Evolutionary conservation across 2,113 vertebrate species (phyloP).

Genomic region (Aythya baeri): DNA sequence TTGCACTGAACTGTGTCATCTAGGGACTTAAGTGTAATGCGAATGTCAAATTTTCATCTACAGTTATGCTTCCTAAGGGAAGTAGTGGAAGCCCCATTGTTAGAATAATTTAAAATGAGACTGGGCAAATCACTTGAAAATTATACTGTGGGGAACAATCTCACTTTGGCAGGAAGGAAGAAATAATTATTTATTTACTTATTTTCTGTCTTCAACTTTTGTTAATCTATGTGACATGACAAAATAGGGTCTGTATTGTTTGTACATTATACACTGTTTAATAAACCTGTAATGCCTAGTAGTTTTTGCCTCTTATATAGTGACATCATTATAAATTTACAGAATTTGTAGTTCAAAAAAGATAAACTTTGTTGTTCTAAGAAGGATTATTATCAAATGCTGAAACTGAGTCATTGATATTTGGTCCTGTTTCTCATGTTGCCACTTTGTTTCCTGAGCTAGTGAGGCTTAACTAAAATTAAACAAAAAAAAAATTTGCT

Average conservation of each 20-base stretch:
- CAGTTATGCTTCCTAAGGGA: constrained; percentile 21
- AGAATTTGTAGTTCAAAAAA: not conserved
- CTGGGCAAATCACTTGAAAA: not conserved
- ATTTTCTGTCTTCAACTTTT: not conserved
- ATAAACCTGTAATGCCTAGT: not conserved
- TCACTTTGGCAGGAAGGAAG: not conserved
- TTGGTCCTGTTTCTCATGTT: not conserved
- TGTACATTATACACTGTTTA: not conserved
- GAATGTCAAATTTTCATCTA: constrained; percentile 48
- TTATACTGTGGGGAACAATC: not conserved
- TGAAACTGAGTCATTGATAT: not conserved
- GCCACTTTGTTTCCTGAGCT: not conserved
- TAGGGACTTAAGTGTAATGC: constrained; percentile 6
- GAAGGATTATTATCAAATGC: not conserved
- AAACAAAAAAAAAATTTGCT: not conserved
- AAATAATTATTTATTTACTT: not conserved
- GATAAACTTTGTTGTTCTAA: not conserved
- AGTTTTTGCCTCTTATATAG: not conserved
- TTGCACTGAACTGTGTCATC: not conserved
- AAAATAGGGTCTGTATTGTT: not conserved
- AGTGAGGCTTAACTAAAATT: not conserved
- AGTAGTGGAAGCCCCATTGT: not conserved
- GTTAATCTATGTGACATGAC: not conserved
- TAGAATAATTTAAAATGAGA: constrained; percentile 44
- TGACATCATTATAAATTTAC: not conserved